Evolutionary conservation across 2,888 invertebrate species (phyloP).

Genomic region (Lochmaea capreae): DNA sequence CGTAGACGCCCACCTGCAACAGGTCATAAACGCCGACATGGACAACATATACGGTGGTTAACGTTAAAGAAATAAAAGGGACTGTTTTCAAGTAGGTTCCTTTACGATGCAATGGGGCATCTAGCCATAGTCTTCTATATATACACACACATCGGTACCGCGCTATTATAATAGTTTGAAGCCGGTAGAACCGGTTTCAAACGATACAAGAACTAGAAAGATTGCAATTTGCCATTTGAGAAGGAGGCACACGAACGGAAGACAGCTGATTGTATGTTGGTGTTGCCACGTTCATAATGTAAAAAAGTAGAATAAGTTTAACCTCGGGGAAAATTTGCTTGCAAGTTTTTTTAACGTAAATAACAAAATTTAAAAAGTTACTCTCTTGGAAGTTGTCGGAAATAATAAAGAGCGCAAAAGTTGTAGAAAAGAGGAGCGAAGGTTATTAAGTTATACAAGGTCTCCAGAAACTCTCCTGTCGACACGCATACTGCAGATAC

Average conservation of each 20-base stretch:
- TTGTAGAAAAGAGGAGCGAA: no score
- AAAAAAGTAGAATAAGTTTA: background rate
- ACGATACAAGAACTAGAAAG: conserved; percentile 29
- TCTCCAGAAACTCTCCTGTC: no score
- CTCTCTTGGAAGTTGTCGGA: no score
- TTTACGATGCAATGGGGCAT: background rate
- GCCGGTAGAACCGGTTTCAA: conserved; percentile 31
- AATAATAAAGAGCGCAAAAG: no score
- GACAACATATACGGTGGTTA: background rate
- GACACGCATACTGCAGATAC: no score
- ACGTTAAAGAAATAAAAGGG: conserved; percentile 14
- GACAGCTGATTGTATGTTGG: conserved; percentile 26
- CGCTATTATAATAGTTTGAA: conserved; percentile 17
- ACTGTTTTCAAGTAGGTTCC: conserved; percentile 10
- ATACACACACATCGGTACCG: conserved; percentile 6
- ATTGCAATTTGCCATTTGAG: conserved; percentile 25
- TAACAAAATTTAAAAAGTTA: no score
- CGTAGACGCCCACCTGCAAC: conserved; percentile 21
- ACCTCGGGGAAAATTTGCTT: no score
- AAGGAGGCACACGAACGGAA: conserved; percentile 17
- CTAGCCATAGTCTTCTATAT: conserved; percentile 4
- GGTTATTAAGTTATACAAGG: no score
- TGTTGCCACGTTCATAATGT: conserved; percentile 7
- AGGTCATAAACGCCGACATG: conserved; percentile 12
- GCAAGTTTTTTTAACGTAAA: no score